Percentiles rank a stretch among this genome's conserved stretches.
Evolutionary conservation across 2,113 vertebrate genomes (phyloP).

Genomic region (Parotia lawesii): DNA sequence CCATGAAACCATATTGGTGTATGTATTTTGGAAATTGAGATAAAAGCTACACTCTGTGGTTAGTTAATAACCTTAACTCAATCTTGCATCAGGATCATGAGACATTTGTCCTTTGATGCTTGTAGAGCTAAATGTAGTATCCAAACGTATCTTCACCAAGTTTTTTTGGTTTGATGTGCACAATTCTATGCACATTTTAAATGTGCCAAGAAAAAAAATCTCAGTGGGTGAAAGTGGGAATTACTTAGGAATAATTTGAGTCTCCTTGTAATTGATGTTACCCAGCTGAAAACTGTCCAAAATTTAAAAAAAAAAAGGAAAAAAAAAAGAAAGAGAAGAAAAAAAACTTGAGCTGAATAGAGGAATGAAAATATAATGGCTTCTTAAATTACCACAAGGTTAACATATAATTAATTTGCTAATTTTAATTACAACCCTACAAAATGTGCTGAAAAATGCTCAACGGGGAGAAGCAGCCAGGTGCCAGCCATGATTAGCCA

Average conservation of each 20-base stretch:
- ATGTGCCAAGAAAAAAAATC: background rate
- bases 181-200: background rate
- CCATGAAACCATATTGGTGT: background rate
- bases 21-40: background rate
- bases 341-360: background rate
- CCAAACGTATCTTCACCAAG: background rate
- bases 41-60: background rate
- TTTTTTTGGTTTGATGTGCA: background rate
- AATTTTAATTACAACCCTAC: conserved; percentile 37
- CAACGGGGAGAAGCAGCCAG: background rate
- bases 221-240: background rate
- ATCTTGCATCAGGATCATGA: background rate
- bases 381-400: conserved; percentile 39
- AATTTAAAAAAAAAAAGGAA: background rate
- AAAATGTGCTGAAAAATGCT: conserved; percentile 12
- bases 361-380: conserved; percentile 27
- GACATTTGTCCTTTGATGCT: background rate
- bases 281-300: background rate
- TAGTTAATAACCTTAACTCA: background rate
- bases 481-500: background rate
- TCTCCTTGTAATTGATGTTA: conserved; percentile 20
- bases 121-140: background rate
- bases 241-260: background rate
- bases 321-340: too few species aligned
- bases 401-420: conserved; percentile 52